phyloP scores from a whole-genome alignment of 2,888 invertebrate species.

The Pseudanteris insignis region DNA sequence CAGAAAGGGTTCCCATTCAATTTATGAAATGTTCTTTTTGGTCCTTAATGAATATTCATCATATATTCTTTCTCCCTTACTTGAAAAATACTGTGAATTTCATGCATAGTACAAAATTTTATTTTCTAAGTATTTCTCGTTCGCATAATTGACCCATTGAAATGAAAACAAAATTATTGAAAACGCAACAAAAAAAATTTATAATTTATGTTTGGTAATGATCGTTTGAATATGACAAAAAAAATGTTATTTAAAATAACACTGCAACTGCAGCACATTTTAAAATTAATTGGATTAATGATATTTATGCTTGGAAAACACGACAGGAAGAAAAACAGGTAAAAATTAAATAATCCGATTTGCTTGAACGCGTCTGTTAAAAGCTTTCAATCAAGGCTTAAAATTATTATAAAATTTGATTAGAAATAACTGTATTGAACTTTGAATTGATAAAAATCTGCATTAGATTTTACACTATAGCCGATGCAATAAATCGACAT shows the following conservation, averaged over 20 bases:
- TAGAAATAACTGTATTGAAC: constrained; percentile 3
- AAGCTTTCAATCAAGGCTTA: neutral
- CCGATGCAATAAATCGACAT: constrained; percentile 5
- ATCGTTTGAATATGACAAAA: too few species aligned
- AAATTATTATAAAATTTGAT: constrained; percentile 7
- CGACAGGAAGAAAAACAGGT: too few species aligned
- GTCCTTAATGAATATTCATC: constrained; percentile 24
- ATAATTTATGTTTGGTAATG: too few species aligned
- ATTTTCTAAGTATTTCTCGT: constrained; percentile 14
- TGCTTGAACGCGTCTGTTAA: neutral
- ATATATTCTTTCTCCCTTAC: constrained; percentile 18
- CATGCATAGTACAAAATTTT: constrained; percentile 6
- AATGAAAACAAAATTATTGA: too few species aligned
- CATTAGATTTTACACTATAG: constrained; percentile 5
- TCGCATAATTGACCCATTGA: too few species aligned
- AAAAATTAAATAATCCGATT: too few species aligned
- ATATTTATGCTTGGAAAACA: too few species aligned
- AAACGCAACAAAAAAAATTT: too few species aligned
- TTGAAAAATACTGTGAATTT: constrained; percentile 7
- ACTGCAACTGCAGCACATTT: too few species aligned
- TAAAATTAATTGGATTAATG: too few species aligned
- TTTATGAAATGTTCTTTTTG: constrained; percentile 18
- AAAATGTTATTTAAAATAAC: too few species aligned
- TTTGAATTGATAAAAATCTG: constrained; percentile 9
- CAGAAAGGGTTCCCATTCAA: constrained; percentile 6